phyloP scores from a whole-genome alignment of 2,888 invertebrate genomes.

The Gnatocerus cornutus region DNA sequence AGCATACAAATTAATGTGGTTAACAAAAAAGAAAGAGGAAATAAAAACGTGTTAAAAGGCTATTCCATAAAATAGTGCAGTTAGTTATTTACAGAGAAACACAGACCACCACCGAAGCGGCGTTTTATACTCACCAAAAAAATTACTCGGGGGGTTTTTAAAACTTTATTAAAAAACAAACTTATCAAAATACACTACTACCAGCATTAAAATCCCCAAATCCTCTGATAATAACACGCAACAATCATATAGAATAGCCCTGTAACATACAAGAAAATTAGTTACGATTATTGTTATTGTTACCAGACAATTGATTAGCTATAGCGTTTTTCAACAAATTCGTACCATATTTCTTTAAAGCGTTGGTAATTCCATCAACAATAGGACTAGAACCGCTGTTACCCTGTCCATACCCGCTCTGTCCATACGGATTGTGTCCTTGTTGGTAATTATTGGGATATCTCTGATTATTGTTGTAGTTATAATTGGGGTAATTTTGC shows the following conservation, averaged over 20 bases:
- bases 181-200: constrained; percentile 2
- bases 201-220: constrained; percentile 37
- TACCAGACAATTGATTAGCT: constrained; percentile 51
- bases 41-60: constrained; percentile 37
- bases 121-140: constrained; percentile 27
- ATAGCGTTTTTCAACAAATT: constrained; percentile 67
- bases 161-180: constrained; percentile 15
- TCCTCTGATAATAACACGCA: constrained; percentile 57
- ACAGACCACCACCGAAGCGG: constrained; percentile 14
- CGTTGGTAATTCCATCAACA: constrained; percentile 65
- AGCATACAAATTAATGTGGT: constrained; percentile 27
- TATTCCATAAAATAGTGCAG: constrained; percentile 31
- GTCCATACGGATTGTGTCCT: constrained; percentile 56
- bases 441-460: constrained; percentile 51
- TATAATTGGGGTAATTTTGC: constrained; percentile 57
- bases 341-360: constrained; percentile 68
- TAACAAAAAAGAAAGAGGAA: constrained; percentile 11
- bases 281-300: constrained; percentile 33
- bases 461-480: constrained; percentile 47
- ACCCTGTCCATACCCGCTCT: constrained; percentile 52
- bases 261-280: constrained; percentile 64
- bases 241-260: constrained; percentile 68
- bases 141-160: constrained; percentile 20
- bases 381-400: constrained; percentile 50
- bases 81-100: constrained; percentile 37